phyloP scores from a whole-genome alignment of 2,797 vertebrate species.

The Enteromius trimaculatus region DNA sequence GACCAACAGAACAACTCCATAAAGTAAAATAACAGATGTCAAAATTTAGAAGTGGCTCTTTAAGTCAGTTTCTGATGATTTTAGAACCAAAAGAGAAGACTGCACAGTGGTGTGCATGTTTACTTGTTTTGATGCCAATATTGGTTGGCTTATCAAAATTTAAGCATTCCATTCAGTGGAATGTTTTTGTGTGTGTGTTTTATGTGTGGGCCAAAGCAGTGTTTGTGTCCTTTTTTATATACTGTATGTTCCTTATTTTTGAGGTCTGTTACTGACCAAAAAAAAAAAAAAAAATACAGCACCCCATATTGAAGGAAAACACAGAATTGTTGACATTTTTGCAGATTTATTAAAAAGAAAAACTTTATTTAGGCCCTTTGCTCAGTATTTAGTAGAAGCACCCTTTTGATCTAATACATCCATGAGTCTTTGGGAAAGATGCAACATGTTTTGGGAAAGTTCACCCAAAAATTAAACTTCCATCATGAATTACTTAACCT shows the following conservation, averaged over 20 bases:
- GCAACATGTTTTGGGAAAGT: too few relatives aligned
- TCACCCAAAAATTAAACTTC: too few relatives aligned
- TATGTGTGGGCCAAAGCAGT: neutral
- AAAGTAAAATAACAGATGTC: slow-evolving; percentile 1
- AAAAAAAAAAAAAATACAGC: too few relatives aligned
- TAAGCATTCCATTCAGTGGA: neutral
- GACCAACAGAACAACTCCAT: neutral
- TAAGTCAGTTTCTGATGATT: neutral
- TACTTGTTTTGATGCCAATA: neutral
- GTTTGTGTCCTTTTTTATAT: neutral
- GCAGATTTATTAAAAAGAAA: too few relatives aligned
- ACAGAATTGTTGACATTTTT: too few relatives aligned
- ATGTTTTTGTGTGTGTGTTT: neutral
- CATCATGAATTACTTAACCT: too few relatives aligned
- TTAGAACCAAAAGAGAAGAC: neutral
- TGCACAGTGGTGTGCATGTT: neutral
- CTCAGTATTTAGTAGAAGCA: too few relatives aligned
- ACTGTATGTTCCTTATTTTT: neutral
- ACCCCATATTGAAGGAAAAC: too few relatives aligned
- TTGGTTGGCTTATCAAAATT: neutral
- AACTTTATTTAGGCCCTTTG: too few relatives aligned
- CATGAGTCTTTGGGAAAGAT: too few relatives aligned
- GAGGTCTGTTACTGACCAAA: neutral
- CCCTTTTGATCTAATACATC: too few relatives aligned
- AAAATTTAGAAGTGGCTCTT: neutral